phyloP scores from a whole-genome alignment of 2,113 vertebrate genomes.

The Hyperoodon ampullatus region DNA sequence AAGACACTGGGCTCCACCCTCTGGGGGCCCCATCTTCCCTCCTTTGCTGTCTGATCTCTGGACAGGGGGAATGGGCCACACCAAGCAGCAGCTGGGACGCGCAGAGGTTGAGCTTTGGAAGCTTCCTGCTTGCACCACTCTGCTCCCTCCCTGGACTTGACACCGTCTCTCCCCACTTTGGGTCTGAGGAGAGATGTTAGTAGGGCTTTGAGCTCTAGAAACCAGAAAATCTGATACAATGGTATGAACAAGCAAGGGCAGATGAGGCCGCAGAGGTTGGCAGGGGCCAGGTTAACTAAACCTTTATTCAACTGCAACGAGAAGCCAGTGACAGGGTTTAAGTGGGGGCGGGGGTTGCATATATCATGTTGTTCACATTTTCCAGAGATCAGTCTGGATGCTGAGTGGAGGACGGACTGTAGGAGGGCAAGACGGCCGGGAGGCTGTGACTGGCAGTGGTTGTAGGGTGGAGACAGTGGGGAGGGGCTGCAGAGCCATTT shows the following conservation, averaged over 20 bases:
- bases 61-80: not conserved
- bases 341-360: rapidly evolving
- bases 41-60: not conserved
- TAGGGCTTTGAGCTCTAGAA: not conserved
- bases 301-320: not conserved
- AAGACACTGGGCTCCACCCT: not conserved
- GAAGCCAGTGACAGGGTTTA: not conserved
- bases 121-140: not conserved
- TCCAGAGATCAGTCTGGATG: not conserved
- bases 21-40: not conserved
- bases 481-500: not conserved
- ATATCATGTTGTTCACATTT: not conserved
- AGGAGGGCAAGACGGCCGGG: not conserved
- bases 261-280: not conserved
- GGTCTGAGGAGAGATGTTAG: not conserved
- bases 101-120: not conserved
- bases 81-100: not conserved
- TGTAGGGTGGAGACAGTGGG: not conserved
- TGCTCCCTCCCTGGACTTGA: not conserved
- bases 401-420: not conserved
- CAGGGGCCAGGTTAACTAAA: not conserved
- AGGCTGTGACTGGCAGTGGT: not conserved
- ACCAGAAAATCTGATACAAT: not conserved
- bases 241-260: not conserved
- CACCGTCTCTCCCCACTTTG: not conserved